Conservation (phyloP, 2,888 invertebrate species). For the Oithona nana region DNA sequence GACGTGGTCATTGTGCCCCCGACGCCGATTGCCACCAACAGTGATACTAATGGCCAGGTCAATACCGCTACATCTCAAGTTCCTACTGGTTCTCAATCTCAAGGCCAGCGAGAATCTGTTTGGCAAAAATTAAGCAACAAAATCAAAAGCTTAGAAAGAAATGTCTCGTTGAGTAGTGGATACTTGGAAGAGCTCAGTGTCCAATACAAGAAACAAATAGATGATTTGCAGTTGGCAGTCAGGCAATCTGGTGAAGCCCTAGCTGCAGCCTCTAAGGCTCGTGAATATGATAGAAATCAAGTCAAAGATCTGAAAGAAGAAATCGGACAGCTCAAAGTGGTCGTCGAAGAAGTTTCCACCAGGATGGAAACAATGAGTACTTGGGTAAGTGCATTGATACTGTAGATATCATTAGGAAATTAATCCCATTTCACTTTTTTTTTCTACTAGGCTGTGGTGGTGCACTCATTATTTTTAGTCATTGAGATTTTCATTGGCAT, state of each 20-base stretch:
- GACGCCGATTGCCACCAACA: neutral
- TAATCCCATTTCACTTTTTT: neutral
- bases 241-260: constrained; percentile 5
- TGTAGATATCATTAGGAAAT: neutral
- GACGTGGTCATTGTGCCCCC: constrained; percentile 5
- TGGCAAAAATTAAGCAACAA: constrained; percentile 85
- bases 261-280: neutral
- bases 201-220: constrained; percentile 85
- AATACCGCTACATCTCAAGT: no score
- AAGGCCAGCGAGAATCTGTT: constrained; percentile 39
- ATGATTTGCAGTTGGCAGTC: constrained; percentile 52
- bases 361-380: neutral
- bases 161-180: constrained; percentile 88
- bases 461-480: neutral
- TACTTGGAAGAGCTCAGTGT: constrained; percentile 89
- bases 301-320: neutral
- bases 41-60: neutral
- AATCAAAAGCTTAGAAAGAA: constrained; percentile 84
- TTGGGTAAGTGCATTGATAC: neutral
- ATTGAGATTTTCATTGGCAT: neutral
- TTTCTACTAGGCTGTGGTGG: neutral
- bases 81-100: no score
- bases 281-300: neutral
- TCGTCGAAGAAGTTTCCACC: neutral
- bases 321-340: neutral